phyloP scores from a whole-genome alignment of 2,797 vertebrate species.

The Picus viridis region DNA sequence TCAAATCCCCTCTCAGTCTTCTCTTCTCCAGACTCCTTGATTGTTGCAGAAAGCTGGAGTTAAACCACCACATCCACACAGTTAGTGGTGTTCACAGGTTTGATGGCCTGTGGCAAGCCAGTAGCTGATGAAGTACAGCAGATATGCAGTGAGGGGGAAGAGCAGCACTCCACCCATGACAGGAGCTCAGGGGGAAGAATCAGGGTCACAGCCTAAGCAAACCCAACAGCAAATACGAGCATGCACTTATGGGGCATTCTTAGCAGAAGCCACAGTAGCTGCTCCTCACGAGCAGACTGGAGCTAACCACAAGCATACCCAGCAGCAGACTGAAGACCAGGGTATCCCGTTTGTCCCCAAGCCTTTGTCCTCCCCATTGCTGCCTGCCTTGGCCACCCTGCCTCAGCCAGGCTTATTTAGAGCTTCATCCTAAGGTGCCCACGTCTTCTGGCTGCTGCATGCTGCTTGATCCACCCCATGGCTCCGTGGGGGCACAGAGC shows the following conservation, averaged over 20 bases:
- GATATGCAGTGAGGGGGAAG: neutral
- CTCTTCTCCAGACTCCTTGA: no score
- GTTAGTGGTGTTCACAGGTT: neutral
- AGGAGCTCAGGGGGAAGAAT: neutral
- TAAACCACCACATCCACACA: neutral
- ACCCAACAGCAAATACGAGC: fast-evolving
- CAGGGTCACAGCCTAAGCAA: fast-evolving
- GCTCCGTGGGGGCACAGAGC: fast-evolving
- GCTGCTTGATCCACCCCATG: fast-evolving
- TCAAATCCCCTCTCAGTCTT: no score
- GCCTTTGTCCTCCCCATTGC: neutral
- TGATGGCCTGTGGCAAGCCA: fast-evolving
- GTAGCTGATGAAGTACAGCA: fast-evolving
- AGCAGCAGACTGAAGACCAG: fast-evolving
- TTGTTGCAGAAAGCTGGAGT: neutral
- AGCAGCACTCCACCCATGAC: fast-evolving
- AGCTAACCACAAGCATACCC: neutral
- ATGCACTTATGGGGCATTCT: neutral
- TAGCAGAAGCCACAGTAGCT: neutral
- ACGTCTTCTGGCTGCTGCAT: fast-evolving
- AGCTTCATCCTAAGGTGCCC: neutral
- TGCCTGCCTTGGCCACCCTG: neutral
- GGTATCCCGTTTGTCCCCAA: neutral
- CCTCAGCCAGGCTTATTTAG: fast-evolving
- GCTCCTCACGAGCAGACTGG: fast-evolving